These are phyloP conservation scores for Porites australiensis DNA, from an alignment of 64 coral and sea anemone species.

Conservation along the genomic window DNA sequence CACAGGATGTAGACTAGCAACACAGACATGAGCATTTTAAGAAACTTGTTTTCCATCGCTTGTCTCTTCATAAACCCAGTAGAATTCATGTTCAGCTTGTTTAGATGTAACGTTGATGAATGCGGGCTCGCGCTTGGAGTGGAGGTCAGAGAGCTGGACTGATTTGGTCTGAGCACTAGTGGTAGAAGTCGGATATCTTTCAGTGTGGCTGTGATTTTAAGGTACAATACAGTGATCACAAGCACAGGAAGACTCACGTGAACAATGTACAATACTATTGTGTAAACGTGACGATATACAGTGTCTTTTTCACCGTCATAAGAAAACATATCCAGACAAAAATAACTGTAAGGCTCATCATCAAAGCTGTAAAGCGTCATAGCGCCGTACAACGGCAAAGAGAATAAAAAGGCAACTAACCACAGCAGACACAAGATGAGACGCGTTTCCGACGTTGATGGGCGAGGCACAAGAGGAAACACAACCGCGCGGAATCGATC, in stretches of 20 bases:
- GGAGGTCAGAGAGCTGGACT: conserved; percentile 8
- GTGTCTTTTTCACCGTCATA: conserved; percentile 37
- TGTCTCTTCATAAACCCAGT: conserved; percentile 60
- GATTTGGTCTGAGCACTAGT: conserved; percentile 13
- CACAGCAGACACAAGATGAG: conserved; percentile 67
- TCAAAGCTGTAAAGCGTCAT: background rate
- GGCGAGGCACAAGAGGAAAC: conserved; percentile 87
- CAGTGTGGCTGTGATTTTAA: conserved; percentile 76
- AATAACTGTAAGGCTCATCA: background rate
- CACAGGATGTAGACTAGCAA: conserved; percentile 84
- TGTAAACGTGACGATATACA: conserved; percentile 55
- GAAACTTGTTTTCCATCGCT: conserved; percentile 82
- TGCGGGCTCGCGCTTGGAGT: conserved; percentile 13
- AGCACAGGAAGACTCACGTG: conserved; percentile 72
- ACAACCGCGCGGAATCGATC: conserved; percentile 85
- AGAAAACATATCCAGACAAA: conserved; percentile 70
- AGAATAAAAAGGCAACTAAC: conserved; percentile 75
- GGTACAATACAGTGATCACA: conserved; percentile 58
- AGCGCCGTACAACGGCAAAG: conserved; percentile 67
- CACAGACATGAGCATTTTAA: conserved; percentile 77
- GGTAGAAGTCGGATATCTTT: conserved; percentile 63
- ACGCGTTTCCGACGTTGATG: conserved; percentile 63
- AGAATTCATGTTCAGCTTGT: conserved; percentile 58
- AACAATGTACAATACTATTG: conserved; percentile 64
- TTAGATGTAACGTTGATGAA: conserved; percentile 21